phyloP scores from a whole-genome alignment of 2,797 vertebrate genomes.

The Myotis pilosus region DNA sequence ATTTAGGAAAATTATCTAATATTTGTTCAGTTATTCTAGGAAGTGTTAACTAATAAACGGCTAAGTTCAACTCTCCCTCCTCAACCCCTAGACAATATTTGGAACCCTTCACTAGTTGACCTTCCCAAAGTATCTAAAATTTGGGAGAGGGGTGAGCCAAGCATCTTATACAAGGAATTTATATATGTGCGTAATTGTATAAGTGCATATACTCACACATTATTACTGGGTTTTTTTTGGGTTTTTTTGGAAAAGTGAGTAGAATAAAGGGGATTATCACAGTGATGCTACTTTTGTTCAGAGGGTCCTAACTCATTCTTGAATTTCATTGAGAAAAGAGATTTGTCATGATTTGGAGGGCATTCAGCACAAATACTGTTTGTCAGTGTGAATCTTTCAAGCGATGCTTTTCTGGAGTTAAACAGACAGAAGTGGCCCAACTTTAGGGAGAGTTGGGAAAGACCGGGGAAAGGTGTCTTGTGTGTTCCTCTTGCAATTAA shows the following conservation, averaged over 20 bases:
- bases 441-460: background rate
- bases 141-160: background rate
- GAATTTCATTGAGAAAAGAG: background rate
- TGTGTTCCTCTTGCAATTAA: background rate
- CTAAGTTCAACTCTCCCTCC: background rate
- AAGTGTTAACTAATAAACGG: background rate
- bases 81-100: background rate
- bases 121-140: background rate
- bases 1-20: background rate
- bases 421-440: background rate
- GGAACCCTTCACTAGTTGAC: background rate
- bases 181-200: background rate
- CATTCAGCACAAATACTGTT: background rate
- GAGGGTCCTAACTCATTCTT: background rate
- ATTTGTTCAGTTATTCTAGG: background rate
- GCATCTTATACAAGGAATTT: background rate
- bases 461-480: no score
- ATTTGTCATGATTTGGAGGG: background rate
- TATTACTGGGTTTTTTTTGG: background rate
- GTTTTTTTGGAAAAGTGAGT: background rate
- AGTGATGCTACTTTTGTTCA: background rate
- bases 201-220: background rate
- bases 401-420: background rate
- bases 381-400: background rate
- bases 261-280: background rate